A percentile compares a stretch with the other conserved stretches of the same genome.
phyloP scores from a whole-genome alignment of 2,888 invertebrate genomes.

The Boloria euphrosyne region DNA sequence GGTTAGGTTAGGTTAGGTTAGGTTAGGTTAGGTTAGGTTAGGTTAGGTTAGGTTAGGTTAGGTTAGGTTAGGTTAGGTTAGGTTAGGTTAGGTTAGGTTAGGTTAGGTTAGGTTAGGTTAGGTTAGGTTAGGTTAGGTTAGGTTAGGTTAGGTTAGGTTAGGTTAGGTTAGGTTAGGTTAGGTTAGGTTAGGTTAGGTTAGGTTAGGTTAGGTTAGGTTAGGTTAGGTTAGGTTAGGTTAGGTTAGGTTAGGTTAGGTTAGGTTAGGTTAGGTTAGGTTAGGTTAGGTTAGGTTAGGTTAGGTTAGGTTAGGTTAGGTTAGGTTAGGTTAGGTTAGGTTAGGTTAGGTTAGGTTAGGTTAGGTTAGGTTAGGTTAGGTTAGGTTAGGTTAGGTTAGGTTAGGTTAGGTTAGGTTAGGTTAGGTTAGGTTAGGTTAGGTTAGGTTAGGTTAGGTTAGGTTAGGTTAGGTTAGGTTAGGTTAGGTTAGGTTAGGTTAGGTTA shows the following conservation, averaged over 20 bases:
- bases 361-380: too few relatives aligned
- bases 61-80: conserved; percentile 32
- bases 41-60: conserved; percentile 28
- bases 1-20: conserved; percentile 34
- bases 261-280: too few relatives aligned
- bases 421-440: too few relatives aligned
- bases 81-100: conserved; percentile 29
- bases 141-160: conserved; percentile 28
- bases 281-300: too few relatives aligned
- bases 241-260: conserved; percentile 36
- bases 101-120: conserved; percentile 33
- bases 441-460: too few relatives aligned
- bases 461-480: too few relatives aligned
- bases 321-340: too few relatives aligned
- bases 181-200: conserved; percentile 32
- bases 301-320: too few relatives aligned
- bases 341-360: too few relatives aligned
- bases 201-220: conserved; percentile 33
- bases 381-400: too few relatives aligned
- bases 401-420: too few relatives aligned
- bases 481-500: too few relatives aligned
- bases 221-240: conserved; percentile 38
- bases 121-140: conserved; percentile 29
- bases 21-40: conserved; percentile 31
- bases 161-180: conserved; percentile 29